Percentiles rank a stretch among this genome's conserved stretches.
Evolutionary conservation across 2,113 vertebrate species (phyloP).

Genomic region (Pomatostomus ruficeps): DNA sequence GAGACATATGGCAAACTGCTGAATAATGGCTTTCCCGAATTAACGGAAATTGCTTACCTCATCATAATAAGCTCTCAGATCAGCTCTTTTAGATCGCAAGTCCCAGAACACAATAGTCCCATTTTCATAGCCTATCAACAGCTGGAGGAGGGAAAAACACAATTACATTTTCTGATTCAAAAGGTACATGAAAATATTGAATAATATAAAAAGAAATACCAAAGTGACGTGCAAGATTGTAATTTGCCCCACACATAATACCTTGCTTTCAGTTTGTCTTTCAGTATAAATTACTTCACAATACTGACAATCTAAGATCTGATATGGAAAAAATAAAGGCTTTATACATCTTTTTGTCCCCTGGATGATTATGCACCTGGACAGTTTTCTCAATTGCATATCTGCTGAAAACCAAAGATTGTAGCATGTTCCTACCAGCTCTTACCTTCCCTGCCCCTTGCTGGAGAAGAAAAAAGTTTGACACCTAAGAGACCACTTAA

Average conservation of each 20-base stretch:
- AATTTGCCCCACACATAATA: not conserved
- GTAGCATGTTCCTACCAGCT: not conserved
- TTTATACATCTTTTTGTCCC: not conserved
- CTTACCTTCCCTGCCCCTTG: not conserved
- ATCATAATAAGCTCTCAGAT: conserved; percentile 95
- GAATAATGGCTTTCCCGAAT: not conserved
- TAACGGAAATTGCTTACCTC: conserved; percentile 80
- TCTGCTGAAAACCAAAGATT: not conserved
- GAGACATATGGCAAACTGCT: not conserved
- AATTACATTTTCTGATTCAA: not conserved
- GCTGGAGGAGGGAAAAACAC: conserved; percentile 66
- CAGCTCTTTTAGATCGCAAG: conserved; percentile 88
- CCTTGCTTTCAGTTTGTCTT: not conserved
- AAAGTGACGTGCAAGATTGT: not conserved
- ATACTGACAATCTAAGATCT: not conserved
- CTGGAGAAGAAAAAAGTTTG: not conserved
- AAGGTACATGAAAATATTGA: not conserved
- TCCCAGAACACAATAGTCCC: conserved; percentile 96
- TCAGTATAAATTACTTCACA: not conserved
- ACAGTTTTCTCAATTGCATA: not conserved
- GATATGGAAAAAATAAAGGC: not conserved
- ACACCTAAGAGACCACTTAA: not conserved
- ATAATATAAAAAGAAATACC: not conserved
- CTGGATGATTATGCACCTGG: not conserved
- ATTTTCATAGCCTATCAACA: conserved; percentile 95